Evolutionary conservation across 2,888 invertebrate genomes (phyloP).

Genomic region (Stenoptilia bipunctidactyla): DNA sequence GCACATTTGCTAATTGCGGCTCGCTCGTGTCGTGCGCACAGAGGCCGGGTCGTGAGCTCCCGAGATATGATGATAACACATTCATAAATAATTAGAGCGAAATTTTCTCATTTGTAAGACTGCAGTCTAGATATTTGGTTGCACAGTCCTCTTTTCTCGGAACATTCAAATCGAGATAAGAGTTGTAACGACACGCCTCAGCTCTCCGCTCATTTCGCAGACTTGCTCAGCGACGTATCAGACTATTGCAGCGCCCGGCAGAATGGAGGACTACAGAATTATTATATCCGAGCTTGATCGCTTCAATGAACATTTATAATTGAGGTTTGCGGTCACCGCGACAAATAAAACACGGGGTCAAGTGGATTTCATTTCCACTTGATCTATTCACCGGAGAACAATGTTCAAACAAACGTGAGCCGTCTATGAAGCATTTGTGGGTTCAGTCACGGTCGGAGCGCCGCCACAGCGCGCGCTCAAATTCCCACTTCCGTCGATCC

Average conservation of each 20-base stretch:
- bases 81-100: conserved; percentile 72
- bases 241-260: neutral
- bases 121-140: conserved; percentile 69
- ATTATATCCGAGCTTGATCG: too few relatives aligned
- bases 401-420: conserved; percentile 41
- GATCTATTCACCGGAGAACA: conserved; percentile 33
- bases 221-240: neutral
- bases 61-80: conserved; percentile 70
- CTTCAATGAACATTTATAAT: too few relatives aligned
- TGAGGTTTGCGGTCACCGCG: conserved; percentile 4
- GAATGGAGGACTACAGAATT: too few relatives aligned
- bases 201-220: conserved; percentile 43
- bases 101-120: conserved; percentile 72
- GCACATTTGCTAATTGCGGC: conserved; percentile 70
- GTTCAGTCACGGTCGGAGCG: conserved; percentile 56
- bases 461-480: conserved; percentile 50
- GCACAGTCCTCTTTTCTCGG: conserved; percentile 58
- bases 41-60: conserved; percentile 66
- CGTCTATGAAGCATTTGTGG: conserved; percentile 45
- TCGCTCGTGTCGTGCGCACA: conserved; percentile 68
- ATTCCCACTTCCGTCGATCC: conserved; percentile 59
- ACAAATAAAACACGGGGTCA: conserved; percentile 19
- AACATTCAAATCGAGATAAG: conserved; percentile 59
- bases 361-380: conserved; percentile 22
- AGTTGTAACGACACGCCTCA: conserved; percentile 52